A percentile compares a stretch with the other conserved stretches of the same genome.
phyloP scores from a whole-genome alignment of 1,140 invertebrate genomes.

The Chelonus insularis region DNA sequence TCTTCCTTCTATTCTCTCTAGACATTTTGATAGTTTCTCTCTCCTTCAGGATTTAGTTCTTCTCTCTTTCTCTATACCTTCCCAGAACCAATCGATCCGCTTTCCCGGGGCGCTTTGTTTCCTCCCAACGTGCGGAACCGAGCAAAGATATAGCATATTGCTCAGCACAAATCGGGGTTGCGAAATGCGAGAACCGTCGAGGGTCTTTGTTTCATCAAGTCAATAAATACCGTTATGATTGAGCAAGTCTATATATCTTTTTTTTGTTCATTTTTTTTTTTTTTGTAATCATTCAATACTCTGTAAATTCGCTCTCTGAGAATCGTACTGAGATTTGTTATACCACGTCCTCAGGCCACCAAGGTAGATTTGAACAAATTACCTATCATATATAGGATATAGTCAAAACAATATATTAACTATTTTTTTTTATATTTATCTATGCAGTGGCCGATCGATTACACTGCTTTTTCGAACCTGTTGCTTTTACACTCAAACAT shows the following conservation, averaged over 20 bases:
- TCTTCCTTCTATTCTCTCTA: not conserved
- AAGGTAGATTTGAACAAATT: slow-evolving; percentile 15
- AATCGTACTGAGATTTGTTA: not conserved
- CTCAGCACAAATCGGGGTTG: slow-evolving; percentile 9
- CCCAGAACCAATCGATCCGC: slow-evolving; percentile 12
- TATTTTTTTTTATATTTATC: slow-evolving; percentile 1
- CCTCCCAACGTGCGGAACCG: not conserved
- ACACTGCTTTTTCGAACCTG: slow-evolving; percentile 12
- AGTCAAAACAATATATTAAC: slow-evolving; percentile 7
- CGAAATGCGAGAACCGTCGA: slow-evolving; percentile 20
- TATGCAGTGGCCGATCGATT: slow-evolving; percentile 7
- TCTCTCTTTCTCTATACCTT: not conserved
- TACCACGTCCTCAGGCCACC: not conserved
- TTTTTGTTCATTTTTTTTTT: slow-evolving; percentile 3
- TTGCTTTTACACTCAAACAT: slow-evolving; percentile 6
- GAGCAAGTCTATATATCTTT: slow-evolving; percentile 24
- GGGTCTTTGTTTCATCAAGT: slow-evolving; percentile 23
- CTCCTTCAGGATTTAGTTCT: not conserved
- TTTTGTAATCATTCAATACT: slow-evolving; percentile 1
- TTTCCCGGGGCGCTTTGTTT: slow-evolving; percentile 18
- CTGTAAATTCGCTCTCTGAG: not conserved
- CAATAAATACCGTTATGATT: slow-evolving; percentile 34
- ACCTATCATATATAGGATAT: slow-evolving; percentile 12
- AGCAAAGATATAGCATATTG: slow-evolving; percentile 10
- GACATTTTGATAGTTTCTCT: not conserved